Conservation (phyloP, 1,140 invertebrate species). For the Trialeurodes vaporariorum region DNA sequence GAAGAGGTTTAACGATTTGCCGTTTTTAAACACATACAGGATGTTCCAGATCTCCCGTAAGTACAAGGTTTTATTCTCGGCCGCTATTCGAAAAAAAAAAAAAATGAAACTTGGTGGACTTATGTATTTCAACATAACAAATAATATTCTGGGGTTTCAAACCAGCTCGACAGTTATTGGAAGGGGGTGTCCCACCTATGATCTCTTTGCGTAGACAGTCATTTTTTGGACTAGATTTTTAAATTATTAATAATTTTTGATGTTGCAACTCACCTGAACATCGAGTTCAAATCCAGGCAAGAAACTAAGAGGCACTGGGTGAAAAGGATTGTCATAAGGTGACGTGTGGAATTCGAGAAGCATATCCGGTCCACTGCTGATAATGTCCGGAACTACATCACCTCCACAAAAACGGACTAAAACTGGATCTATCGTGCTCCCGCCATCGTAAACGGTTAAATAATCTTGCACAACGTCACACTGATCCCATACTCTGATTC, state of each 20-base stretch:
- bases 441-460: conserved; percentile 68
- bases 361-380: conserved; percentile 63
- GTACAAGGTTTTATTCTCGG: too few relatives aligned
- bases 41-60: too few relatives aligned
- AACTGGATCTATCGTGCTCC: conserved; percentile 54
- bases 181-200: too few relatives aligned
- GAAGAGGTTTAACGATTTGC: too few relatives aligned
- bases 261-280: conserved; percentile 25
- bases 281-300: conserved; percentile 63
- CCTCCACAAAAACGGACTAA: conserved; percentile 70
- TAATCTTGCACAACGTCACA: conserved; percentile 70
- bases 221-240: too few relatives aligned
- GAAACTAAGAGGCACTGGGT: conserved; percentile 61
- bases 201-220: too few relatives aligned
- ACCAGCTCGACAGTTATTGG: too few relatives aligned
- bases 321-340: conserved; percentile 66
- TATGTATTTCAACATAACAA: too few relatives aligned
- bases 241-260: background rate
- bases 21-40: too few relatives aligned
- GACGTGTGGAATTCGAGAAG: conserved; percentile 70
- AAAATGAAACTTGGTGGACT: too few relatives aligned
- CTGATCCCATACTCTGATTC: conserved; percentile 63
- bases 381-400: conserved; percentile 64
- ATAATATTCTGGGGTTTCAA: too few relatives aligned
- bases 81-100: too few relatives aligned